Percentiles rank a stretch among this genome's conserved stretches.
Evolutionary conservation across 2,113 vertebrate genomes (phyloP).

Genomic region (Syngnathoides biaculeatus): DNA sequence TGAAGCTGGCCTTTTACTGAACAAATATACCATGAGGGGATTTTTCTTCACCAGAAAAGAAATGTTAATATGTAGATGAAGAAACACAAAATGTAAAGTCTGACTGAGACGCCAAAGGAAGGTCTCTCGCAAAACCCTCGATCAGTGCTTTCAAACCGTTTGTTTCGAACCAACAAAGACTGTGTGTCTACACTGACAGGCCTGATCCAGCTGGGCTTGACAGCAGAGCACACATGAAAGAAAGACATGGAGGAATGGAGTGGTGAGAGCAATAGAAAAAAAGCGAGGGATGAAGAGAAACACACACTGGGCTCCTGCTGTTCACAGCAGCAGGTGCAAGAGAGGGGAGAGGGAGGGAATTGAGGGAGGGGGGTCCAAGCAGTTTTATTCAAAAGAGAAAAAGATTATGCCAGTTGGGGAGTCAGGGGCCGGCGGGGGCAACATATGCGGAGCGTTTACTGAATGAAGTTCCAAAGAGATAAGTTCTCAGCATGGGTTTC

Average conservation of each 20-base stretch:
- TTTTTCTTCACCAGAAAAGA: background rate
- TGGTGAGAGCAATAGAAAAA: conserved; percentile 38
- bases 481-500: conserved; percentile 33
- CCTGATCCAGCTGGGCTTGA: conserved; percentile 69
- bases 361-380: conserved; percentile 7
- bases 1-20: background rate
- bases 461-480: conserved; percentile 46
- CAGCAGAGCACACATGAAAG: conserved; percentile 69
- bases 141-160: conserved; percentile 31
- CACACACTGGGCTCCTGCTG: conserved; percentile 69
- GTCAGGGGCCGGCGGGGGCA: conserved; percentile 6
- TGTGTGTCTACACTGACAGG: conserved; percentile 52
- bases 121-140: background rate
- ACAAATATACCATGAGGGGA: background rate
- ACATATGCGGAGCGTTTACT: conserved; percentile 46
- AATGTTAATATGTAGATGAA: background rate
- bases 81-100: background rate
- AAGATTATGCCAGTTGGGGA: conserved; percentile 17
- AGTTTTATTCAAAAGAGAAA: conserved; percentile 38
- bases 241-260: conserved; percentile 57
- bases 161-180: conserved; percentile 56
- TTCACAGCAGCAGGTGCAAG: conserved; percentile 74
- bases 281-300: conserved; percentile 58
- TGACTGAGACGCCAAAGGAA: conserved; percentile 14
- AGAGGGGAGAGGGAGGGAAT: conserved; percentile 9